Evolutionary conservation across 2,113 vertebrate genomes (phyloP), one percentile per base, ranked within the genome.

Genomic region (Prinia subflava): DNA sequence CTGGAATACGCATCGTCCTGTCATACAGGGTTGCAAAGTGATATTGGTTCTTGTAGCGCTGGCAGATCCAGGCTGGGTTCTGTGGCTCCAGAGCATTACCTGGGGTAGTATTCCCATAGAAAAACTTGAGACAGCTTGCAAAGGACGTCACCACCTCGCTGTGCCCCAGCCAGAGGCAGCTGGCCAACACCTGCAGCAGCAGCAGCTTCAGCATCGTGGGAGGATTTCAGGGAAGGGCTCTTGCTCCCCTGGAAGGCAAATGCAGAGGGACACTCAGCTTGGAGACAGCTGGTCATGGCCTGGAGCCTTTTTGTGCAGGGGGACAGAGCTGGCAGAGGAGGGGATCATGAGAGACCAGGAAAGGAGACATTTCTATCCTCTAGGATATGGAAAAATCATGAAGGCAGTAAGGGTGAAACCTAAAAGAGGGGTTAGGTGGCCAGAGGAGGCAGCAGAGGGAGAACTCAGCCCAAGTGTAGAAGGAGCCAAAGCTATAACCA

Each of bases 11-110:
- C 15, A 6, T 6, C 8, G 31, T 10, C 30, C 16, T 91, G 65
- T 97, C 59, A 0, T 97, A 97, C 28, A 97, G 22, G 8, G 95
- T 97, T 31, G 91, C 95, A 63, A 47, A 97, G 16, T 56, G 56
- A 70, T 95, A 65, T 20, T 20, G 4, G 39, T 94, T 97, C 3
- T 23, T 9, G 41, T 81, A 96, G 19, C 0, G 4, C 69, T 97
- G 97, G 25, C 96, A 97, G 91, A 97, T 97, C 62, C 37, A 16
- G 30, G 56, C 95, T 50, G 87, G 57, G 3, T 4, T 42, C 4
- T 31, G 1, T 0, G 92, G 94, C 4, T 62, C 2, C 27, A 95
- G 46, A 7, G 44, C 76, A 7, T 81, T 2, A 15, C 62, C 27
- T 25, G 95, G 96, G 5, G 75, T 47, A 0, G 11, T 17, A 4